Base-by-base conservation (phyloP, 2,888 invertebrate species). In the Adela reaumurella region DNA sequence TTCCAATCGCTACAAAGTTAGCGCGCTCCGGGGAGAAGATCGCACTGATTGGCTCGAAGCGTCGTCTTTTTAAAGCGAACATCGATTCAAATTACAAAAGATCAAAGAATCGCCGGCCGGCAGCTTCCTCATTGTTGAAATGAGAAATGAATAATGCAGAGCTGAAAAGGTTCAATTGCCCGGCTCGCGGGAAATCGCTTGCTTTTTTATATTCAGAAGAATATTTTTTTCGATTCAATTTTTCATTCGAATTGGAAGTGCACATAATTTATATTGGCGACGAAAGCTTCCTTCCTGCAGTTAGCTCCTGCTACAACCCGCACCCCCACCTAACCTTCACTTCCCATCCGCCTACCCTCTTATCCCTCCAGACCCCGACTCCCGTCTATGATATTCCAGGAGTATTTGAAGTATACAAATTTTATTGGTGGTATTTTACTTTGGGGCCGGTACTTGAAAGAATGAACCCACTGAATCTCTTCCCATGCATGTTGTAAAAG, bases 71-170 rank as follows among this genome's bases (percentile, higher is more conserved):
- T 77, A 78, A 77, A 77, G 76, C 74, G 76, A 77, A 77, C 78
- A 78, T 78, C 78, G 78, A 78, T 78, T 78, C 74, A 77, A 78
- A 78, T 78, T 78, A 78, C 78, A 78, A 78, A 78, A 78, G 78
- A 78, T 78, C 78, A 78, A 78, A 78, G 78, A 77, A 77, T 78
- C 74, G 76, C 73, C 76, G 73, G 70, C 70, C 74, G 73, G 74
- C 77, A 76, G 70, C 72, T 77, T 74, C 77, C 77, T 78, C 78
- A 77, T 78, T 78, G 78, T 78, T 78, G 77, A 77, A 78, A 76
- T 69, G 74, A 78, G 76, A 76, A 77, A 76, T 78, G 78, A 78
- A 78, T 78, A 73, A 78, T 78, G 77, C 78, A 78, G 67, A 60
- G 58, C 63, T 59, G 57, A 61, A 62, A 57, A 47, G 47, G 50